These are phyloP conservation scores for Hypercompe scribonia DNA, from an alignment of 2,888 invertebrate species.

Conservation along the genomic window DNA sequence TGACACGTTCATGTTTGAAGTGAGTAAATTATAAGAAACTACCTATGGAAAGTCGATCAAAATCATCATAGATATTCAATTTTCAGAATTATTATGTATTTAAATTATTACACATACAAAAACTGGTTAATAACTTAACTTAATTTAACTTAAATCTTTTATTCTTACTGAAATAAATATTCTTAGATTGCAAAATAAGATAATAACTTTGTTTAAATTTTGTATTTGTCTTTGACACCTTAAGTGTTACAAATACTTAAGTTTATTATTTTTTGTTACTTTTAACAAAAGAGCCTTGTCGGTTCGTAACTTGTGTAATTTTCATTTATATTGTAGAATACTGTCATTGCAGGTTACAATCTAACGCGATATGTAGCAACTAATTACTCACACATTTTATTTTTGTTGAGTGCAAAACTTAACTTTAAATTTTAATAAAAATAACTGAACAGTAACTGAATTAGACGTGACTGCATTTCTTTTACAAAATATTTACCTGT, in stretches of 20 bases:
- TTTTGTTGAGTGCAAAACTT: background rate
- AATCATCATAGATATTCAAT: background rate
- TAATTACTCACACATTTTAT: background rate
- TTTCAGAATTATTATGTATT: background rate
- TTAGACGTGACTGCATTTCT: background rate
- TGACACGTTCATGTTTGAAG: slow-evolving; percentile 90
- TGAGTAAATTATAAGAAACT: slow-evolving; percentile 50
- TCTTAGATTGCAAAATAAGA: no score
- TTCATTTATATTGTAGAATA: background rate
- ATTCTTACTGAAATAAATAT: no score
- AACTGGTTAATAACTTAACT: background rate
- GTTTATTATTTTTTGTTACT: background rate
- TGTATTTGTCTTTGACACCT: background rate
- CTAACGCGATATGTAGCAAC: background rate
- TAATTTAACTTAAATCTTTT: no score
- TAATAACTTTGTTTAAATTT: background rate
- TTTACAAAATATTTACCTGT: background rate
- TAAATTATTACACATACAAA: background rate
- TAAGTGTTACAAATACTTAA: no score
- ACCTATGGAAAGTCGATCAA: background rate
- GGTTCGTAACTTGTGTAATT: background rate
- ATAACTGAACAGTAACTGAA: background rate
- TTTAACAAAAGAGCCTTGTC: no score
- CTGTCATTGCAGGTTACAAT: no score
- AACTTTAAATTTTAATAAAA: no score